phyloP scores from a whole-genome alignment of 2,888 invertebrate genomes.

The Stenchaetothrips biformis region DNA sequence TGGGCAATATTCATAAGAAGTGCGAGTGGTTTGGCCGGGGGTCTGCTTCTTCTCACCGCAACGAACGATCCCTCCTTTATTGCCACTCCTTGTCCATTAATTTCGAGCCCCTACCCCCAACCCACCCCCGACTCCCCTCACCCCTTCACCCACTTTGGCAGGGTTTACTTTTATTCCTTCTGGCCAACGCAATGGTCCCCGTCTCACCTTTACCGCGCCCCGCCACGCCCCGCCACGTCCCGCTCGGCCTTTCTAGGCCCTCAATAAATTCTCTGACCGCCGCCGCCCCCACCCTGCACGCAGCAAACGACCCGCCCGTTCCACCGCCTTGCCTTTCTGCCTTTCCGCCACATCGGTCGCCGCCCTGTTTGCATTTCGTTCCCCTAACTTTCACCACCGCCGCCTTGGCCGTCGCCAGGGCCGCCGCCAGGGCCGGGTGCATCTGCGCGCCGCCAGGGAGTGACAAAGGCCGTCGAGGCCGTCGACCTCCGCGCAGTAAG shows the following conservation, averaged over 20 bases:
- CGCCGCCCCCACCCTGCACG: background rate
- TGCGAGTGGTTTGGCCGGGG: too few relatives aligned
- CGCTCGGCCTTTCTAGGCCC: constrained; percentile 5
- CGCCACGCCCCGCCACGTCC: background rate
- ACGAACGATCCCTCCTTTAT: constrained; percentile 3
- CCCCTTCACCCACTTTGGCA: background rate
- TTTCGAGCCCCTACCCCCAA: background rate
- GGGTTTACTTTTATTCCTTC: constrained; percentile 21
- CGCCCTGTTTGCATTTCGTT: constrained; percentile 21
- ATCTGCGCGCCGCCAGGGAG: background rate
- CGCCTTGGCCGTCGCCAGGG: background rate
- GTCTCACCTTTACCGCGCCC: constrained; percentile 2
- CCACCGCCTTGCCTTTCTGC: background rate
- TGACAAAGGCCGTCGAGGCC: background rate
- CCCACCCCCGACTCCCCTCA: background rate
- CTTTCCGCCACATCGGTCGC: background rate
- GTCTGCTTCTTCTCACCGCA: background rate
- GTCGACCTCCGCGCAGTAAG: background rate
- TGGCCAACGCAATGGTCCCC: background rate
- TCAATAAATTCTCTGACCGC: constrained; percentile 18
- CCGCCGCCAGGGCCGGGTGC: background rate
- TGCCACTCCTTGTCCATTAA: constrained; percentile 18
- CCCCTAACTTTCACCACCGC: background rate
- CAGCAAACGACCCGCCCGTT: background rate
- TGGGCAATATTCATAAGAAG: too few relatives aligned